Conservation (phyloP, 2,113 vertebrate genomes). For the Lamprologus sp. region DNA sequence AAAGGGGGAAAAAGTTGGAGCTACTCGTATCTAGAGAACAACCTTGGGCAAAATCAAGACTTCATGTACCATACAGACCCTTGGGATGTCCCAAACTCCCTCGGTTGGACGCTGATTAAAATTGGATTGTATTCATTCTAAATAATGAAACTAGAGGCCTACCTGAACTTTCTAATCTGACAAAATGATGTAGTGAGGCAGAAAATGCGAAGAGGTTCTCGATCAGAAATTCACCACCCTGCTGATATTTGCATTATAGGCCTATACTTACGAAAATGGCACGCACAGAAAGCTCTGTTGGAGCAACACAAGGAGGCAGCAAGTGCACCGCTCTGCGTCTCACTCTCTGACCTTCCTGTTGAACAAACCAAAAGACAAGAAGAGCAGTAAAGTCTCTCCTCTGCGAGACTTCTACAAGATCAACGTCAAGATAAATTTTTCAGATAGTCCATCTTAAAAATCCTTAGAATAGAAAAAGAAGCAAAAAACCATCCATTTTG, state of each 20-base stretch:
- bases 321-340: background rate
- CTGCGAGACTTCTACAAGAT: background rate
- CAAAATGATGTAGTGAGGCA: conserved; percentile 12
- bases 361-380: background rate
- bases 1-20: conserved; percentile 26
- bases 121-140: conserved; percentile 28
- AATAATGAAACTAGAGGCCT: conserved; percentile 40
- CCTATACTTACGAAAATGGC: background rate
- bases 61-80: conserved; percentile 34
- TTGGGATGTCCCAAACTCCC: conserved; percentile 36
- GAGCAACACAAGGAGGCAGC: background rate
- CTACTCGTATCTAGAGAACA: conserved; percentile 30
- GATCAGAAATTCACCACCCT: background rate
- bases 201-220: background rate
- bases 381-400: background rate
- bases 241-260: background rate
- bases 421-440: background rate
- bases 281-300: background rate
- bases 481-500: background rate
- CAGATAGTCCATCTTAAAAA: background rate
- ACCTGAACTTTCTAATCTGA: conserved; percentile 28
- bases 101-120: conserved; percentile 35
- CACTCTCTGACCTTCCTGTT: background rate
- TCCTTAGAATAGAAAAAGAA: background rate
- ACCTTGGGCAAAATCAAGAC: conserved; percentile 55